Conservation (phyloP, 2,888 invertebrate genomes). For the Dryobota labecula region DNA sequence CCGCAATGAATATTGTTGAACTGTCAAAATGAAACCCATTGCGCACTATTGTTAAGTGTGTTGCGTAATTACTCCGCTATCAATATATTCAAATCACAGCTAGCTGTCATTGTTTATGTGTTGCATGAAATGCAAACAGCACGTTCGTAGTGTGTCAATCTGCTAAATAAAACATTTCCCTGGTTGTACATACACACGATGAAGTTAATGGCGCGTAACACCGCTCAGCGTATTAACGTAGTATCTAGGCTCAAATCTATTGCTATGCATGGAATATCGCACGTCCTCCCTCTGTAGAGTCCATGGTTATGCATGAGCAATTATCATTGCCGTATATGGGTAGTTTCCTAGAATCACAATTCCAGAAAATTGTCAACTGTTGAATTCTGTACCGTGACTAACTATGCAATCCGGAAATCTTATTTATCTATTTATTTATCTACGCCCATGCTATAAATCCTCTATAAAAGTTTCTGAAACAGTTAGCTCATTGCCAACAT, state of each 20-base stretch:
- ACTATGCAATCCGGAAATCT: background rate
- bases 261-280: slow-evolving; percentile 54
- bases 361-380: background rate
- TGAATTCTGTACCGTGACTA: background rate
- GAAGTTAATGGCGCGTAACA: slow-evolving; percentile 44
- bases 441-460: too few species aligned
- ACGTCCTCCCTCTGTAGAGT: slow-evolving; percentile 6
- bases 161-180: background rate
- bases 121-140: background rate
- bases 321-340: slow-evolving; percentile 19
- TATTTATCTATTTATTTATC: too few species aligned
- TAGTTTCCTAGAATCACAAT: slow-evolving; percentile 8
- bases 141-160: background rate
- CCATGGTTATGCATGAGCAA: slow-evolving; percentile 49
- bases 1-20: too few species aligned
- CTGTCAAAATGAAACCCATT: too few species aligned
- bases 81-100: background rate
- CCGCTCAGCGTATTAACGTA: slow-evolving; percentile 39
- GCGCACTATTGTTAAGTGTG: too few species aligned
- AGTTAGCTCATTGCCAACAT: too few species aligned
- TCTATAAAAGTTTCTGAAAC: too few species aligned
- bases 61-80: too few species aligned
- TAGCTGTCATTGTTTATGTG: background rate
- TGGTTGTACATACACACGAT: slow-evolving; percentile 1
- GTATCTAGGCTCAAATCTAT: slow-evolving; percentile 41